Evolutionary conservation across 1,140 invertebrate species (phyloP).

Genomic region (Anastrepha ludens): DNA sequence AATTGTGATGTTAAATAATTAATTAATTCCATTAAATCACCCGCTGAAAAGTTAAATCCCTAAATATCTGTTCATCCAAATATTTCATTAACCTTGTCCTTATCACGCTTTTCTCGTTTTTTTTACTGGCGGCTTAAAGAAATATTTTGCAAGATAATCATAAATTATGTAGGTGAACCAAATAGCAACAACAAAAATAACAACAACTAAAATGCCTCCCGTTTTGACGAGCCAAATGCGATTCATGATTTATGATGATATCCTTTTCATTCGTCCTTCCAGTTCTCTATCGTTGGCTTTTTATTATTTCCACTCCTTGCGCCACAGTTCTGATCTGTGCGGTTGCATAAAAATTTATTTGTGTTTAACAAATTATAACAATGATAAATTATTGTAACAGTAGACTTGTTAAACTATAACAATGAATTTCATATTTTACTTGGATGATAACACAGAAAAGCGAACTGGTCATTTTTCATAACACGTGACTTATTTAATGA

Average conservation of each 20-base stretch:
- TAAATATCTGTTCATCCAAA: too few species aligned
- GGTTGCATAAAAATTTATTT: constrained; percentile 45
- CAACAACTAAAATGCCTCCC: background rate
- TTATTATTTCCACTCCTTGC: background rate
- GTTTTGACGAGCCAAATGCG: background rate
- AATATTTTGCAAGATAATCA: background rate
- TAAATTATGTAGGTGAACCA: background rate
- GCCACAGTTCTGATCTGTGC: constrained; percentile 7
- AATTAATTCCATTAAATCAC: too few species aligned
- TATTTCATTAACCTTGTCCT: too few species aligned
- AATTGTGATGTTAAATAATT: too few species aligned
- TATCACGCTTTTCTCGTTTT: too few species aligned
- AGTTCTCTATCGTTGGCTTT: background rate
- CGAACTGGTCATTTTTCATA: background rate
- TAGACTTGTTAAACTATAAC: background rate
- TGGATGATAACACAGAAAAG: background rate
- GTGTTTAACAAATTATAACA: constrained; percentile 34
- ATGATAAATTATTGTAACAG: constrained; percentile 5
- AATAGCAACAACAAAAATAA: background rate
- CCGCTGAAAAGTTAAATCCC: too few species aligned
- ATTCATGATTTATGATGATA: constrained; percentile 29
- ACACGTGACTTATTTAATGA: background rate
- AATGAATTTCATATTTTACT: constrained; percentile 2
- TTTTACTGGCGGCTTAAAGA: background rate
- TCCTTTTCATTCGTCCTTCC: background rate